Evolutionary conservation across 2,888 invertebrate species (phyloP), one percentile per base, ranked within the genome.

Genomic region (Conus canariensis): DNA sequence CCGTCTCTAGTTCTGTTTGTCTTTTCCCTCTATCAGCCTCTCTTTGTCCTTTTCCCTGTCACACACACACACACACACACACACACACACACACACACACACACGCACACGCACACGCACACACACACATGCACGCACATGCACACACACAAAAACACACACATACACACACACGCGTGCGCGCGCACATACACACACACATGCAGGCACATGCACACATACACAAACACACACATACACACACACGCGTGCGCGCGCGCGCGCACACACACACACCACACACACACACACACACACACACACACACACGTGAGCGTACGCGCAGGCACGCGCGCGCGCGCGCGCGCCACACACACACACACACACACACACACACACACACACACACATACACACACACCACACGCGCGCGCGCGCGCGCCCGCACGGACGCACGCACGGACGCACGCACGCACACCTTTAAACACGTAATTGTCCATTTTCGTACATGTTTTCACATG

Each of bases 21-120:
- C n/a, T n/a, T n/a, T n/a, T n/a, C n/a, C n/a, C n/a, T n/a, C n/a
- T n/a, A n/a, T n/a, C n/a, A n/a, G n/a, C n/a, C n/a, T n/a, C n/a
- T n/a, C n/a, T n/a, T n/a, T n/a, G n/a, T n/a, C 60, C 14, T 19
- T 70, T 19, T 70, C 67, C 16, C 67, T 19, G 4, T 45, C 30
- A 80, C 80, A 80, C 80, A 80, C 80, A 77, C 77, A 19, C 77
- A 77, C 77, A 77, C 77, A 77, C 77, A 77, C 77, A 77, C 77
- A 77, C 77, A 77, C 80, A 80, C 80, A 80, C 80, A 25, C 80
- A 80, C 80, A 25, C 80, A 80, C 80, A 80, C 80, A 80, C 80
- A 80, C 80, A 80, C 80, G 25, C 80, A 25, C 80, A 80, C 80
- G 25, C 80, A 80, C 80, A 25, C 80, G 25, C 80, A 80, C 80